Percentiles rank a stretch among this genome's conserved stretches.
Evolutionary conservation across 2,888 invertebrate species (phyloP).

Genomic region (Melieria crassipennis): DNA sequence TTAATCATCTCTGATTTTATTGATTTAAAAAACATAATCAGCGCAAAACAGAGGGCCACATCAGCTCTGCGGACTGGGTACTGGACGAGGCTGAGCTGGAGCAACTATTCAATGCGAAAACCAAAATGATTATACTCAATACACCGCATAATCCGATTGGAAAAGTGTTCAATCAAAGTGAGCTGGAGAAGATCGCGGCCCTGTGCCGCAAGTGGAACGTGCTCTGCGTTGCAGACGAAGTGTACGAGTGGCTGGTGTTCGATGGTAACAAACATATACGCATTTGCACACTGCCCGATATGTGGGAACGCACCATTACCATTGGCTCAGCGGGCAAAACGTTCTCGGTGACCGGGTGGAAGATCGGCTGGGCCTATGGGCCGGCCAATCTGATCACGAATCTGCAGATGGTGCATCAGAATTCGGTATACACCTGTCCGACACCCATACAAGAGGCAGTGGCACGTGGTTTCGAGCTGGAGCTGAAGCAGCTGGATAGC

Average conservation of each 20-base stretch:
- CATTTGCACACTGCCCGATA: conserved; percentile 94
- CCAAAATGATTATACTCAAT: conserved; percentile 95
- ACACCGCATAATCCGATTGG: conserved; percentile 98
- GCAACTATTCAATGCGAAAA: conserved; percentile 83
- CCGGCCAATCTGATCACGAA: conserved; percentile 83
- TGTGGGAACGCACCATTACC: conserved; percentile 98
- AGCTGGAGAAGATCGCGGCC: conserved; percentile 81
- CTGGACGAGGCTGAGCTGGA: conserved; percentile 84
- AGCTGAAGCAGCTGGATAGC: conserved; percentile 74
- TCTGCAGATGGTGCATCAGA: conserved; percentile 91
- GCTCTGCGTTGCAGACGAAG: conserved; percentile 94
- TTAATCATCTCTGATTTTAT: background rate
- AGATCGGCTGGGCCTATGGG: conserved; percentile 95
- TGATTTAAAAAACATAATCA: conserved; percentile 34
- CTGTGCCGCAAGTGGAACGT: conserved; percentile 93
- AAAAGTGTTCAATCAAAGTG: conserved; percentile 76
- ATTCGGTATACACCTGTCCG: conserved; percentile 89
- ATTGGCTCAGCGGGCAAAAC: conserved; percentile 98
- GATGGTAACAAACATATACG: conserved; percentile 84
- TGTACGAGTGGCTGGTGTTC: conserved; percentile 97
- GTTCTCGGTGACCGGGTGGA: conserved; percentile 98
- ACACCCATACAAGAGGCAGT: conserved; percentile 95
- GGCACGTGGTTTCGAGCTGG: conserved; percentile 88
- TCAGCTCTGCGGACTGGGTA: conserved; percentile 85
- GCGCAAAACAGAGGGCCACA: conserved; percentile 62